phyloP scores from a whole-genome alignment of 2,113 vertebrate species.

The Equus przewalskii region DNA sequence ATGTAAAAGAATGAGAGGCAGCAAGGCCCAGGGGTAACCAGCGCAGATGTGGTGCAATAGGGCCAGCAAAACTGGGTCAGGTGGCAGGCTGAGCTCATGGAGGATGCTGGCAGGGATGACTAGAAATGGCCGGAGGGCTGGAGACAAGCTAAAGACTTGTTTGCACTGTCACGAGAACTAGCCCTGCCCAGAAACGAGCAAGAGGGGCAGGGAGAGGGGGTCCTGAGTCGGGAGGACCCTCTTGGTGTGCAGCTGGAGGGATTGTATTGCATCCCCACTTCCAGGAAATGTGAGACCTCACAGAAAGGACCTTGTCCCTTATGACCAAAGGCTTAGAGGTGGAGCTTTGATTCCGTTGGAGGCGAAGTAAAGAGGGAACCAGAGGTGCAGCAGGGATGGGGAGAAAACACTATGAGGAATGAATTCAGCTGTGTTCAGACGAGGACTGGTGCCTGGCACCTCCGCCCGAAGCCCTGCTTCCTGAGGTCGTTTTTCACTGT shows the following conservation, averaged over 20 bases:
- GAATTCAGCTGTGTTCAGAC: neutral
- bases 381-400: fast-evolving
- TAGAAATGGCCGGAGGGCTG: neutral
- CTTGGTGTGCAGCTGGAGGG: neutral
- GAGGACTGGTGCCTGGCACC: neutral
- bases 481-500: neutral
- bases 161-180: neutral
- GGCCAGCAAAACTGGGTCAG: neutral
- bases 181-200: neutral
- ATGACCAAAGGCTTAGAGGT: neutral
- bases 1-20: neutral
- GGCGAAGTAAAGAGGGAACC: neutral
- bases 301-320: neutral
- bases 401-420: neutral
- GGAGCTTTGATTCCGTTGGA: neutral
- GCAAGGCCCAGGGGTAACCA: neutral
- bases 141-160: neutral
- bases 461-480: neutral
- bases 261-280: neutral
- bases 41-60: neutral
- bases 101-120: neutral
- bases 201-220: neutral
- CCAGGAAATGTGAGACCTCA: neutral
- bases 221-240: neutral
- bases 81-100: neutral